Percentiles rank a stretch among this genome's conserved stretches.
These are phyloP conservation scores for Poliocrania exsul DNA, from an alignment of 2,797 vertebrate genomes.

Conservation along the genomic window DNA sequence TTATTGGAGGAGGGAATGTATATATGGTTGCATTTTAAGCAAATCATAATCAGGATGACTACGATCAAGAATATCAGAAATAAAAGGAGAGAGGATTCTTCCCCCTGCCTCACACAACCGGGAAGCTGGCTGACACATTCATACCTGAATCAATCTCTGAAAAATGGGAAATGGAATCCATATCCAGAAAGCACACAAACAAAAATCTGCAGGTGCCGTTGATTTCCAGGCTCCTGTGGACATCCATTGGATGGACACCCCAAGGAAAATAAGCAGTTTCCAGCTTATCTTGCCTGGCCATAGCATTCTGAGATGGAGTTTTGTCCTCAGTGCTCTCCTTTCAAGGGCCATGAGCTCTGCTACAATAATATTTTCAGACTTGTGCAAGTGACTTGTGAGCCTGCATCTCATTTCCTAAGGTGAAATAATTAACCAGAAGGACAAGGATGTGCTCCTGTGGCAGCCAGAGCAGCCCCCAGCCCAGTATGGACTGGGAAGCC, in stretches of 20 bases:
- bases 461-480: background rate
- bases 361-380: rapidly evolving
- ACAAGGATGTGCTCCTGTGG: background rate
- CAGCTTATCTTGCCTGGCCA: background rate
- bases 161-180: background rate
- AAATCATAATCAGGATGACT: background rate
- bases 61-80: background rate
- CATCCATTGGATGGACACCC: background rate
- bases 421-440: background rate
- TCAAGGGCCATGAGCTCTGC: background rate
- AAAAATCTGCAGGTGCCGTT: background rate
- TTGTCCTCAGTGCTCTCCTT: background rate
- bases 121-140: background rate
- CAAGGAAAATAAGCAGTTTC: background rate
- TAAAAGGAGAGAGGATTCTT: background rate
- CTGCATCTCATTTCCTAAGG: background rate
- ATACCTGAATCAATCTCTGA: background rate
- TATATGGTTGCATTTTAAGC: background rate
- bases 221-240: background rate
- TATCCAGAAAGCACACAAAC: background rate
- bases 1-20: background rate
- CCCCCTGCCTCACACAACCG: background rate
- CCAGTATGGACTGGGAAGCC: rapidly evolving
- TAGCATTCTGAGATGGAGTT: background rate
- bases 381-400: background rate